phyloP scores from a whole-genome alignment of 64 coral and sea anemone genomes.

The Pocillopora damicornis region DNA sequence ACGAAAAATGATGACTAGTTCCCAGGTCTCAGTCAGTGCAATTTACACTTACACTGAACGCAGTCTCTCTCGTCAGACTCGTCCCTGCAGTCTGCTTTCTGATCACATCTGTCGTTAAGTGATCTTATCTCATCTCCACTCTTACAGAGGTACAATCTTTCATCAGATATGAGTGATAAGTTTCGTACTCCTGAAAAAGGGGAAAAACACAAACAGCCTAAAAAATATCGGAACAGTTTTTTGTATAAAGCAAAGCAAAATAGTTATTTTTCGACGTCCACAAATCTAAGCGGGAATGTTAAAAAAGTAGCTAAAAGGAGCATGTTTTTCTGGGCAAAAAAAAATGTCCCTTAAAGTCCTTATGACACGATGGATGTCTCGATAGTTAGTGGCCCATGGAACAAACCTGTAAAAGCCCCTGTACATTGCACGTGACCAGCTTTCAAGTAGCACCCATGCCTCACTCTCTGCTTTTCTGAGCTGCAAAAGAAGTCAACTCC shows the following conservation, averaged over 20 bases:
- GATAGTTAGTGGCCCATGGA: neutral
- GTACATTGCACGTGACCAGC: conserved; percentile 3
- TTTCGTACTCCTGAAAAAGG: conserved; percentile 24
- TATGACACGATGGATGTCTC: too few relatives aligned
- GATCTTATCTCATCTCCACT: conserved; percentile 50
- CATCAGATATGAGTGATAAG: neutral
- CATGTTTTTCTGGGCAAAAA: too few relatives aligned
- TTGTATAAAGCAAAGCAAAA: too few relatives aligned
- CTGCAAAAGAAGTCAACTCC: conserved; percentile 51
- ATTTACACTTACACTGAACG: conserved; percentile 7
- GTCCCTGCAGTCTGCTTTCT: conserved; percentile 13
- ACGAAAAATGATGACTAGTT: too few relatives aligned
- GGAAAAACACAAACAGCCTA: neutral
- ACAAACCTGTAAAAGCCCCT: conserved; percentile 38
- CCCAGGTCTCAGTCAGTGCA: neutral
- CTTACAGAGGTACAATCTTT: conserved; percentile 36
- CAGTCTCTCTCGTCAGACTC: conserved; percentile 36
- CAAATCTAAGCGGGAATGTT: too few relatives aligned
- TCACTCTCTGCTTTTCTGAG: neutral
- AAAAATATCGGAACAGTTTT: neutral
- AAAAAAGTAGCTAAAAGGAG: too few relatives aligned
- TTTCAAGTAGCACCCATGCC: conserved; percentile 10
- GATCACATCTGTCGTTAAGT: neutral
- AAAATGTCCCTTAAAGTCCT: too few relatives aligned
- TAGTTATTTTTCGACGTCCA: too few relatives aligned